Evolutionary conservation across 2,888 invertebrate species (phyloP), one percentile per base, ranked within the genome.

Genomic region (Pristionchus exspectatus): DNA sequence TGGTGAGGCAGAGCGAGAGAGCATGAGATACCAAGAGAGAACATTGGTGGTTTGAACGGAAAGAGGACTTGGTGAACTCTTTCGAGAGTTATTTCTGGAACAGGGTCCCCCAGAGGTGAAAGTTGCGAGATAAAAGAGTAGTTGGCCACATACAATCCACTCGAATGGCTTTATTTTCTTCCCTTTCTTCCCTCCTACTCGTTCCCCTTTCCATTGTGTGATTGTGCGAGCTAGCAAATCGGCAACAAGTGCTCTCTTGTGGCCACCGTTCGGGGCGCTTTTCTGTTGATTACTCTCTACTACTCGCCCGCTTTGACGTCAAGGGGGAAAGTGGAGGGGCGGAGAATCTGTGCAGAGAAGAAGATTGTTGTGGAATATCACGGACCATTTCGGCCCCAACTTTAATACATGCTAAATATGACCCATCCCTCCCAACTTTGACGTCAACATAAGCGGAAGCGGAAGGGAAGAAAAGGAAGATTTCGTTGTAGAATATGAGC

Each of bases 401-500:
- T 59, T 18, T 18, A 59, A 59, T 18, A 59, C 0, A 38, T 9
- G n/a, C 63, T 63, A 63, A 63, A 63, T n/a, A 63, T 63, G 63
- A 63, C 44, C 44, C 44, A 24, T 74, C 30, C 27, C 69, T 69
- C 69, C 69, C 30, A 14, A 30, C 69, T 27, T 74, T 74, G 74
- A 74, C 74, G 74, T 74, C 74, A 74, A 74, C 30, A 16, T 56
- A 16, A 56, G 38, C 74, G 74, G 38, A 74, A 38, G 74, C 10
- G 74, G 74, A 33, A 38, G 74, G 24, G 74, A 27, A 77, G 77
- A 24, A 7, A 24, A 18, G 77, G 72, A 74, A 74, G 38, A 74
- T 74, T 74, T 74, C 38, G 74, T 72, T 72, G 74, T 74, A 74
- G 74, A 74, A 74, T 33, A 74, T 74, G 74, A 74, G 74, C 38